Percentiles rank a stretch among this genome's conserved stretches.
Conservation (phyloP, 2,888 invertebrate species). For the Ochropleura leucogaster region DNA sequence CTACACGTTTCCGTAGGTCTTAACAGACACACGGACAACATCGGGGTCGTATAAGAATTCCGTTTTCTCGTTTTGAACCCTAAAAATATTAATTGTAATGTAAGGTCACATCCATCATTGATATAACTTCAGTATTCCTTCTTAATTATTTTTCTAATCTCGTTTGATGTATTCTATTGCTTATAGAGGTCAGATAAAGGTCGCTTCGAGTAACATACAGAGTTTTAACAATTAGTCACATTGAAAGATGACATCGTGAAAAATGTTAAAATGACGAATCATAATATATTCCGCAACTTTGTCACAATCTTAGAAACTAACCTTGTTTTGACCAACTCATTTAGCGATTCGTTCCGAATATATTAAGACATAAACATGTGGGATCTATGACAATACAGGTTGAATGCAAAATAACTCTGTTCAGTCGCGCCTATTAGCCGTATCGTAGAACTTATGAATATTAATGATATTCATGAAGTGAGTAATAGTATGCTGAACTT, state of each 20-base stretch:
- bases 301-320: constrained; percentile 8
- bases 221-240: not conserved
- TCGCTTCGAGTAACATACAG: not conserved
- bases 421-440: constrained; percentile 23
- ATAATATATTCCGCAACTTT: not conserved
- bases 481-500: constrained; percentile 34
- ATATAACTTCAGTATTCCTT: not conserved
- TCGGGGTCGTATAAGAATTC: too few relatives aligned
- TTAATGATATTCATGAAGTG: constrained; percentile 36
- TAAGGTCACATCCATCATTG: not conserved
- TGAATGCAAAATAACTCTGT: constrained; percentile 19
- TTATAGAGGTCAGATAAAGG: not conserved
- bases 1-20: too few relatives aligned
- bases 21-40: too few relatives aligned
- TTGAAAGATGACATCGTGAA: not conserved
- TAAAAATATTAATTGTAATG: not conserved
- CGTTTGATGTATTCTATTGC: not conserved
- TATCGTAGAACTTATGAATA: constrained; percentile 42
- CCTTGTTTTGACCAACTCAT: constrained; percentile 16
- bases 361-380: constrained; percentile 11
- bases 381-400: constrained; percentile 26
- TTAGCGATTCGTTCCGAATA: constrained; percentile 32
- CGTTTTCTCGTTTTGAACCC: too few relatives aligned
- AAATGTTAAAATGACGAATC: not conserved
- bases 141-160: not conserved